Evolutionary conservation across 2,888 invertebrate species (phyloP).

Genomic region (Rapana venosa): DNA sequence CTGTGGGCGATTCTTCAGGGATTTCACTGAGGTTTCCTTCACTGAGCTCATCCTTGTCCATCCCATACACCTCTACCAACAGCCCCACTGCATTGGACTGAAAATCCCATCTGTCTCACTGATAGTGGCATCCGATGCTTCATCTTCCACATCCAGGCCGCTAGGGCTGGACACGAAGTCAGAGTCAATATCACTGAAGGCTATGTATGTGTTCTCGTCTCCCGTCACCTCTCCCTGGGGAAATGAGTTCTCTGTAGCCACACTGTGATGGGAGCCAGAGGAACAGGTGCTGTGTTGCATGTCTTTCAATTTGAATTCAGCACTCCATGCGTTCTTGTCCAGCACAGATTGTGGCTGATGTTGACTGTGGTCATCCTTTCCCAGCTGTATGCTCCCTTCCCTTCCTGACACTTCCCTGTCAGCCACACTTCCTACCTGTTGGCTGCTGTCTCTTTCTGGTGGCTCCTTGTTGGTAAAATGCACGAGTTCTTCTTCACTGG

Average conservation of each 20-base stretch:
- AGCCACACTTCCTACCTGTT: no score
- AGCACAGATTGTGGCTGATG: no score
- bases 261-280: no score
- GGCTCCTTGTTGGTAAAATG: neutral
- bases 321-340: no score
- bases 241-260: neutral
- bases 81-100: conserved; percentile 16
- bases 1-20: neutral
- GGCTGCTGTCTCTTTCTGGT: neutral
- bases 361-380: neutral
- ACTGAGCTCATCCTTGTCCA: neutral
- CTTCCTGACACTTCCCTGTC: no score
- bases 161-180: neutral
- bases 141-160: neutral
- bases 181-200: neutral
- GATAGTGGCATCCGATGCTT: neutral
- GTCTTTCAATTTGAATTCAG: no score
- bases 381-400: no score
- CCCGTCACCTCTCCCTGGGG: neutral
- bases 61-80: conserved; percentile 20
- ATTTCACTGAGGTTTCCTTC: neutral
- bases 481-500: neutral
- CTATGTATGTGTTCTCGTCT: neutral
- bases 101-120: conserved; percentile 9
- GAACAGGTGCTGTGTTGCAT: no score